Percentiles rank a stretch among this genome's conserved stretches.
Conservation (phyloP, 2,888 invertebrate species). For the Athalia cordata region DNA sequence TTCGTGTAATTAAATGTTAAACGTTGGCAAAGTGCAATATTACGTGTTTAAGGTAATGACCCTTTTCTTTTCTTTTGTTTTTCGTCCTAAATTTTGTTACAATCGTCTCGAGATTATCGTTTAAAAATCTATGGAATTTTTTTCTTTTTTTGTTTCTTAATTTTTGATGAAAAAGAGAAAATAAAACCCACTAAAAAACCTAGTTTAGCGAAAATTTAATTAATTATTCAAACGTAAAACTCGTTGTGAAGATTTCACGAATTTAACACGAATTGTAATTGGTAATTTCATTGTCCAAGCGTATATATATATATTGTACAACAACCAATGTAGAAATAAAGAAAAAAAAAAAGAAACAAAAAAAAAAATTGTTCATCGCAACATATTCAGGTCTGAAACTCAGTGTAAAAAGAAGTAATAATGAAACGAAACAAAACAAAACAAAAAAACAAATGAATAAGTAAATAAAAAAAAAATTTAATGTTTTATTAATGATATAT, state of each 20-base stretch:
- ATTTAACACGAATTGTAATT: neutral
- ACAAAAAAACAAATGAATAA: conserved; percentile 42
- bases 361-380: conserved; percentile 64
- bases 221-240: too few relatives aligned
- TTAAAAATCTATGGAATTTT: too few relatives aligned
- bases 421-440: conserved; percentile 9
- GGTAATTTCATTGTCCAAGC: too few relatives aligned
- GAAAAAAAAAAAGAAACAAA: conserved; percentile 61
- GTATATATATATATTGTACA: neutral
- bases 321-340: conserved; percentile 53
- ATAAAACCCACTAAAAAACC: too few relatives aligned
- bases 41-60: conserved; percentile 33
- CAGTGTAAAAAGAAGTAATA: conserved; percentile 57
- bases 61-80: too few relatives aligned
- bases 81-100: too few relatives aligned
- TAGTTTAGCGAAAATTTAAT: too few relatives aligned
- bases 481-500: conserved; percentile 62
- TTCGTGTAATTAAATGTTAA: neutral
- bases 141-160: too few relatives aligned
- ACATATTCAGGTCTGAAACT: conserved; percentile 70
- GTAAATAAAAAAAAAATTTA: conserved; percentile 53
- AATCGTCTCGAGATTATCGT: too few relatives aligned
- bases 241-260: neutral
- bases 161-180: too few relatives aligned
- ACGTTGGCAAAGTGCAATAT: conserved; percentile 44